A percentile compares a stretch with the other conserved stretches of the same genome.
These are phyloP conservation scores for Myotis myotis DNA, from an alignment of 2,797 vertebrate species.

Conservation along the genomic window DNA sequence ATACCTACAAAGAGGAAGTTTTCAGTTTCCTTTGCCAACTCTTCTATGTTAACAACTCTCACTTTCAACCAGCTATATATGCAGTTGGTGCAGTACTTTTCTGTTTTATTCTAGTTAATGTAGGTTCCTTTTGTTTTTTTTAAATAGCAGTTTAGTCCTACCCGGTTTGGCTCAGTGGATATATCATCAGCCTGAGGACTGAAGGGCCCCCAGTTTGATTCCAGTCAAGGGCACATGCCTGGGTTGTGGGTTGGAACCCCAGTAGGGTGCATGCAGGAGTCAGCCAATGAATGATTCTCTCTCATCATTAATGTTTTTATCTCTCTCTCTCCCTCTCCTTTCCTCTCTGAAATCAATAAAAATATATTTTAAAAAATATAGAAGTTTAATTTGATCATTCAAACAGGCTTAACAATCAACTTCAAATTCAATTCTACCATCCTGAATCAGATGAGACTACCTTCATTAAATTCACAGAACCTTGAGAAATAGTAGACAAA, in stretches of 20 bases:
- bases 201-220: too few species aligned
- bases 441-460: neutral
- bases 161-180: too few species aligned
- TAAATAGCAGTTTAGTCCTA: too few species aligned
- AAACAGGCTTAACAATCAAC: neutral
- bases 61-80: neutral
- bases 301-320: too few species aligned
- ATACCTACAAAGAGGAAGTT: neutral
- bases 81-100: neutral
- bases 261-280: too few species aligned
- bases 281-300: too few species aligned
- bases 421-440: slow-evolving; percentile 29
- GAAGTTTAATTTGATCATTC: slow-evolving; percentile 2
- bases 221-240: too few species aligned
- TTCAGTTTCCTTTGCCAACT: slow-evolving; percentile 23
- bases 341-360: too few species aligned
- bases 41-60: neutral
- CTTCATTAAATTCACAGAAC: neutral
- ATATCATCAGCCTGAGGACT: too few species aligned
- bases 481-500: slow-evolving; percentile 9
- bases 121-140: neutral
- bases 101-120: neutral
- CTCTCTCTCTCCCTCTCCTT: too few species aligned
- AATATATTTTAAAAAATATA: neutral
- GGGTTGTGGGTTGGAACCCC: too few species aligned